These are phyloP conservation scores for Syngnathoides biaculeatus DNA, from an alignment of 2,113 vertebrate genomes.

Conservation along the genomic window DNA sequence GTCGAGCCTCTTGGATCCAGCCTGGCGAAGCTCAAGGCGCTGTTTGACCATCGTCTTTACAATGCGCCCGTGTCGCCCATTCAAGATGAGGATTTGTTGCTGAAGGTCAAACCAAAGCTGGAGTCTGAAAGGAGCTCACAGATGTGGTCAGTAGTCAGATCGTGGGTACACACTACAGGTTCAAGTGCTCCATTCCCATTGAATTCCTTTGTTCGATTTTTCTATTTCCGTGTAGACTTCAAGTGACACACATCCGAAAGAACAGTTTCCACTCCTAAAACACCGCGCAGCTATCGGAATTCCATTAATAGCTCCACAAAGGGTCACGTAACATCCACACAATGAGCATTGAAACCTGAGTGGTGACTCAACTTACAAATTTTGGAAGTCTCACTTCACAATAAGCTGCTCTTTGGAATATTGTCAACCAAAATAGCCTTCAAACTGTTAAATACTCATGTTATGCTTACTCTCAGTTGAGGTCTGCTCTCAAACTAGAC, in stretches of 20 bases:
- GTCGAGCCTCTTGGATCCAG: constrained; percentile 13
- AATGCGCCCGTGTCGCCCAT: constrained; percentile 51
- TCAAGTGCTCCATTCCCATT: neutral
- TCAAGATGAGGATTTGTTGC: constrained; percentile 74
- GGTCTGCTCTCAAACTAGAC: no score
- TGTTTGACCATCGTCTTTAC: constrained; percentile 79
- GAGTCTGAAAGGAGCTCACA: constrained; percentile 66
- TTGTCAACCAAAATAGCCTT: no score
- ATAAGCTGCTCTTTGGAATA: no score
- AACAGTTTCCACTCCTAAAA: no score
- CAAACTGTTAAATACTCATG: no score
- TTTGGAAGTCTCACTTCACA: no score
- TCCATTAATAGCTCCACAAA: no score
- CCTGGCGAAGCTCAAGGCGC: constrained; percentile 65
- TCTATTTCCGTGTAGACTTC: neutral
- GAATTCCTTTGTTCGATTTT: neutral
- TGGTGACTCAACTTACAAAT: no score
- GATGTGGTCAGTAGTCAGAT: constrained; percentile 67
- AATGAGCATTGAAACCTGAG: no score
- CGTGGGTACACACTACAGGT: neutral
- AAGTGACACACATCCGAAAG: neutral
- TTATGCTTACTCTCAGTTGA: no score
- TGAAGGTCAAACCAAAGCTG: constrained; percentile 66
- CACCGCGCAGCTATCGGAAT: no score
- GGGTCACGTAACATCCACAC: no score